Evolutionary conservation across 2,113 vertebrate genomes (phyloP).

Genomic region (Periophthalmodon schlosseri): DNA sequence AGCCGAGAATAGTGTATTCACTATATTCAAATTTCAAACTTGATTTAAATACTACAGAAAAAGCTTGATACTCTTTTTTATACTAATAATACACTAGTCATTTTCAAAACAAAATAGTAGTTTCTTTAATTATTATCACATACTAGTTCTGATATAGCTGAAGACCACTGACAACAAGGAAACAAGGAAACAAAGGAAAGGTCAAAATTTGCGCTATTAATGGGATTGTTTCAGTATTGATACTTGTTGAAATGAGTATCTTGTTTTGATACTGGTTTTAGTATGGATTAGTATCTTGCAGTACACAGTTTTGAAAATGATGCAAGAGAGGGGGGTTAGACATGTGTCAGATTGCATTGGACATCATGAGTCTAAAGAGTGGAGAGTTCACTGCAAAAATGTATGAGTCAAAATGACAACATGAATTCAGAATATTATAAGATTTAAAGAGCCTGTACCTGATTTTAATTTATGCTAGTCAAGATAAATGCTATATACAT

Average conservation of each 20-base stretch:
- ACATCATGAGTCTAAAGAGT: conserved; percentile 14
- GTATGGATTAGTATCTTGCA: neutral
- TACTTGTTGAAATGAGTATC: too few species aligned
- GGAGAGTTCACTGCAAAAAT: neutral
- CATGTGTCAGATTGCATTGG: conserved; percentile 16
- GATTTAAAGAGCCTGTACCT: too few species aligned
- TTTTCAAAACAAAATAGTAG: neutral
- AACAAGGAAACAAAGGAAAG: too few species aligned
- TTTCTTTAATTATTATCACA: neutral
- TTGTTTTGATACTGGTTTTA: too few species aligned
- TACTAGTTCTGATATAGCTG: too few species aligned
- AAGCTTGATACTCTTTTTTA: neutral
- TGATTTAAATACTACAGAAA: neutral
- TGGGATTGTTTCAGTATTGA: neutral
- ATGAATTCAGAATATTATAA: too few species aligned
- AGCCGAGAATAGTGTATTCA: conserved; percentile 18
- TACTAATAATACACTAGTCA: neutral
- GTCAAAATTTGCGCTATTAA: neutral
- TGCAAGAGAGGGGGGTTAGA: neutral
- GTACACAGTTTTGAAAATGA: neutral
- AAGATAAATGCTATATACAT: too few species aligned
- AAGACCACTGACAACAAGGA: neutral
- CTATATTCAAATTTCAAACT: neutral
- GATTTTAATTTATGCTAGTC: too few species aligned
- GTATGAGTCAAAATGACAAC: too few species aligned